Evolutionary conservation across 2,888 invertebrate genomes (phyloP).

Genomic region (Hyles lineata): DNA sequence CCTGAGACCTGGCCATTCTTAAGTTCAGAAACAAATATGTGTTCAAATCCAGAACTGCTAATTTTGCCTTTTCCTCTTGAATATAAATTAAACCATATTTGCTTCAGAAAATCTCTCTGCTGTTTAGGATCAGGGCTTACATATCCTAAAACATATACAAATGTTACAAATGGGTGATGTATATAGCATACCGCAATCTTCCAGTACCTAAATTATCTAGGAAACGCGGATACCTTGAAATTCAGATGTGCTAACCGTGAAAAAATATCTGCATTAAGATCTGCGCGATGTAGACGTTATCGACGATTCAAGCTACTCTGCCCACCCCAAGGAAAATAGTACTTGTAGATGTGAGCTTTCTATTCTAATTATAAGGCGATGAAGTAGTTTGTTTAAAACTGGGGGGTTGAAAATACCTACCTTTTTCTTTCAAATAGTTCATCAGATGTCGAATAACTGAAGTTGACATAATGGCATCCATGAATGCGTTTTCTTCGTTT

Average conservation of each 20-base stretch:
- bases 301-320: no score
- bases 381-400: no score
- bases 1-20: slow-evolving; percentile 90
- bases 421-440: slow-evolving; percentile 87
- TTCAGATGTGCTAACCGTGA: no score
- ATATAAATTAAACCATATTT: slow-evolving; percentile 93
- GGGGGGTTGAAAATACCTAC: slow-evolving; percentile 48
- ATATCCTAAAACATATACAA: slow-evolving; percentile 71
- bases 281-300: no score
- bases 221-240: no score
- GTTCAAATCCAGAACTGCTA: slow-evolving; percentile 96
- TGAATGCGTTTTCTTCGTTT: slow-evolving; percentile 91
- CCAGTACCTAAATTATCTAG: no score
- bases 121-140: slow-evolving; percentile 87
- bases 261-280: no score
- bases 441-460: slow-evolving; percentile 89
- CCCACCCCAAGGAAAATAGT: no score
- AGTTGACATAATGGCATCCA: slow-evolving; percentile 91
- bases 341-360: no score
- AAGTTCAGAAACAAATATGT: slow-evolving; percentile 95
- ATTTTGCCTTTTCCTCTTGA: slow-evolving; percentile 91
- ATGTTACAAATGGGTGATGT: no score
- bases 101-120: slow-evolving; percentile 89
- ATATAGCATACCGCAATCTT: no score
- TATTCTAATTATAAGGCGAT: not conserved